Conservation (phyloP, 2,797 vertebrate species). For the Morus bassanus region DNA sequence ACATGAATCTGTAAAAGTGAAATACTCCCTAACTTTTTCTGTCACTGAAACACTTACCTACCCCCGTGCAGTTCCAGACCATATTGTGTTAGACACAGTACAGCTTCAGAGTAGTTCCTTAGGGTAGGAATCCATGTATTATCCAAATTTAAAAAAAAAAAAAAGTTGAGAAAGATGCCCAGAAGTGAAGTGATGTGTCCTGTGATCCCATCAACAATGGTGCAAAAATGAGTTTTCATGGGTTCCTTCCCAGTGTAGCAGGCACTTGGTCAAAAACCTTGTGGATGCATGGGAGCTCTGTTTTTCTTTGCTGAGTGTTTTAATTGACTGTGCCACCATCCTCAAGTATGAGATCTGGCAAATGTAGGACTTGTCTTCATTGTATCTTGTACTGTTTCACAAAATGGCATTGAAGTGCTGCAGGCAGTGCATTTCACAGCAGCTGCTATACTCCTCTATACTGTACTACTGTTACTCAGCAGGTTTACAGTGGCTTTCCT, state of each 20-base stretch:
- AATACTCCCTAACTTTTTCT: background rate
- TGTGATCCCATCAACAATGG: background rate
- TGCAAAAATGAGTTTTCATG: background rate
- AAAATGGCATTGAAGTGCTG: background rate
- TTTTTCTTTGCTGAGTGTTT: background rate
- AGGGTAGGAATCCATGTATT: background rate
- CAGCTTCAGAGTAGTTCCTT: background rate
- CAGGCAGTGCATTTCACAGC: background rate
- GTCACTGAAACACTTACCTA: background rate
- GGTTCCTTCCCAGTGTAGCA: background rate
- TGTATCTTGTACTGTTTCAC: background rate
- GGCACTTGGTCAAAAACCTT: background rate
- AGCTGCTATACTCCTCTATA: background rate
- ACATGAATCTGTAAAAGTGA: background rate
- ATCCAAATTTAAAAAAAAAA: background rate
- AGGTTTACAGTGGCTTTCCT: background rate
- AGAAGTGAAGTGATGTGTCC: background rate
- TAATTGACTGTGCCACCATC: background rate
- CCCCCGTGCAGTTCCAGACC: background rate
- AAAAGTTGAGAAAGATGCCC: background rate
- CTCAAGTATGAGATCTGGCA: background rate
- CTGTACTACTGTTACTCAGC: fast-evolving
- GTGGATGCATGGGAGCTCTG: background rate
- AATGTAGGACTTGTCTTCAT: background rate
- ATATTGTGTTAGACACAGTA: background rate